Evolutionary conservation across 2,888 invertebrate genomes (phyloP).

Genomic region (Cerastis rubricosa): DNA sequence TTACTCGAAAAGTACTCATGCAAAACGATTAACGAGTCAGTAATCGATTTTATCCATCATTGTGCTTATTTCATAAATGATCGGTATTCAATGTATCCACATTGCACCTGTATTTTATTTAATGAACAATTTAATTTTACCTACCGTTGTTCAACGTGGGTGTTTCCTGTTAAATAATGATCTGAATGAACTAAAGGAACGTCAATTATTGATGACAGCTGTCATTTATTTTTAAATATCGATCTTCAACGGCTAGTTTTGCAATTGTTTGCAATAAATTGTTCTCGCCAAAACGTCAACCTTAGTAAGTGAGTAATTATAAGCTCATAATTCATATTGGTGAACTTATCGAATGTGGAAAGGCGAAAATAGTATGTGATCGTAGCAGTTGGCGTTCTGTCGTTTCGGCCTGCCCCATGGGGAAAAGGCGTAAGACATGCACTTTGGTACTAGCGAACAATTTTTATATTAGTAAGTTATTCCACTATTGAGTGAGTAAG

Average conservation of each 20-base stretch:
- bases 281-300: neutral
- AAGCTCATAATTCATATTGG: neutral
- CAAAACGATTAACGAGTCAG: slow-evolving; percentile 38
- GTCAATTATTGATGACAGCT: slow-evolving; percentile 46
- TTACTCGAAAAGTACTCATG: slow-evolving; percentile 17
- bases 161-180: slow-evolving; percentile 31
- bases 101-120: slow-evolving; percentile 47
- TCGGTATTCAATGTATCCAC: slow-evolving; percentile 30
- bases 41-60: slow-evolving; percentile 40
- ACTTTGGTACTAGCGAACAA: too few species aligned
- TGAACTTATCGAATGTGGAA: neutral
- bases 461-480: too few species aligned
- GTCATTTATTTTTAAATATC: slow-evolving; percentile 24
- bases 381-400: too few species aligned
- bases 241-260: neutral
- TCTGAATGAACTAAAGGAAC: slow-evolving; percentile 12
- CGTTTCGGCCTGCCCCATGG: neutral
- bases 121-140: slow-evolving; percentile 32
- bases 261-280: slow-evolving; percentile 11
- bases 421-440: neutral
- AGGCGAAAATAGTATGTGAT: neutral
- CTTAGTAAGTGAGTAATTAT: neutral
- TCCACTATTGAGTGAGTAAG: too few species aligned
- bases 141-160: slow-evolving; percentile 50
- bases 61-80: slow-evolving; percentile 23